Evolutionary conservation across 2,888 invertebrate genomes (phyloP), one percentile per base, ranked within the genome.

Genomic region (Dryococelus australis): DNA sequence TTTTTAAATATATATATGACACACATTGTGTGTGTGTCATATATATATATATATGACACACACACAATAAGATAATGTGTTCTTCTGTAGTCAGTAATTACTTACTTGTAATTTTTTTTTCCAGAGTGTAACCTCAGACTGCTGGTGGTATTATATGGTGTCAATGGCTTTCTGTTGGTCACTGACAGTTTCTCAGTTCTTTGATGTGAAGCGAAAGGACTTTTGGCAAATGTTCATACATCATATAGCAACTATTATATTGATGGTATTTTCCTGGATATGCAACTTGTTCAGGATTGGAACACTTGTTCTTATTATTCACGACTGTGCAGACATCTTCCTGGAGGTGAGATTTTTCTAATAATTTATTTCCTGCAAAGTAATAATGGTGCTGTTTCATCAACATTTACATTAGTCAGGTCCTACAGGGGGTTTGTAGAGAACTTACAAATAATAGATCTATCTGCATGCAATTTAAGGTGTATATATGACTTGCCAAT

Each of bases 141-240:
- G 98, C 85, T 99, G 98, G 97, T 99, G 98, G 98, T 98, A 99
- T 93, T 99, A 99, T 93, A 98, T 99, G 96, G 94, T 98, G 89
- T 98, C 98, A 84, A 95, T 97, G 92, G 95, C 97, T 51, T 99
- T 99, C 93, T 99, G 99, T 92, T 98, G 98, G 97, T 97, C 99
- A 27, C 94, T 99, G 88, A 96, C 97, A 89, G 95, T 98, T 89
- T 97, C 98, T 27, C 98, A 99, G 93, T 98, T 98, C 93, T 96
- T 97, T 92, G 99, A 99, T 92, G 97, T 98, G 87, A 96, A 96
- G 89, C 95, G 98, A 89, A 98, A 98, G 93, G 98, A 98, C 93
- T 99, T 99, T 93, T 98, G 98, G 97, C 98, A 99, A 94, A 99
- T 99, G 98, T 98, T 99, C 93, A 94, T 98, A 87, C 99, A 99